These are phyloP conservation scores for Cacatua alba DNA, from an alignment of 2,113 vertebrate species.

Conservation along the genomic window DNA sequence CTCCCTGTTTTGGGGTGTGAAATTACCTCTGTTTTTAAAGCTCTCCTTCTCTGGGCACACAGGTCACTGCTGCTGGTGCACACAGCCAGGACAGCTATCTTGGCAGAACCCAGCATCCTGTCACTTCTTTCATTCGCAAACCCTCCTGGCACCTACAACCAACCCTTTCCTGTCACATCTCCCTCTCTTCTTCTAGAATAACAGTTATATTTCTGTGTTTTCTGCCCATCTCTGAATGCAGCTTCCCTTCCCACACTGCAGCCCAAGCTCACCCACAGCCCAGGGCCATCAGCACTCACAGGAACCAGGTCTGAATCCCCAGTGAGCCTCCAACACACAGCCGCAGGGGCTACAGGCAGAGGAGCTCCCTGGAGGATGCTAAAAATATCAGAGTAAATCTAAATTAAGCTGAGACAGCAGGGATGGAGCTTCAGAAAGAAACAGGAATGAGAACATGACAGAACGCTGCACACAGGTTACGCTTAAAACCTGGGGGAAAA, in stretches of 20 bases:
- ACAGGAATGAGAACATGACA: not conserved
- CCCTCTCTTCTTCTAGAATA: not conserved
- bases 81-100: not conserved
- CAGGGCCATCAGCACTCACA: rapidly evolving
- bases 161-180: not conserved
- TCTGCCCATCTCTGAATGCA: not conserved
- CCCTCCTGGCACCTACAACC: not conserved
- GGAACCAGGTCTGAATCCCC: not conserved
- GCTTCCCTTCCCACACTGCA: not conserved
- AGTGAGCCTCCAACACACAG: not conserved
- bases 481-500: not conserved
- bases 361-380: not conserved
- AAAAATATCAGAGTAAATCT: not conserved
- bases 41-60: not conserved
- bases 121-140: not conserved
- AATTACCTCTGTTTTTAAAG: not conserved
- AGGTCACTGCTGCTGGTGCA: not conserved
- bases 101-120: not conserved
- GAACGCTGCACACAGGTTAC: not conserved
- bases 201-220: not conserved
- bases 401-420: not conserved
- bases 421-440: not conserved
- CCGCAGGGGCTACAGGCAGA: not conserved
- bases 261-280: not conserved
- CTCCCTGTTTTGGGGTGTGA: not conserved